Evolutionary conservation across 2,113 vertebrate genomes (phyloP).

Genomic region (Leucoraja erinaceus): DNA sequence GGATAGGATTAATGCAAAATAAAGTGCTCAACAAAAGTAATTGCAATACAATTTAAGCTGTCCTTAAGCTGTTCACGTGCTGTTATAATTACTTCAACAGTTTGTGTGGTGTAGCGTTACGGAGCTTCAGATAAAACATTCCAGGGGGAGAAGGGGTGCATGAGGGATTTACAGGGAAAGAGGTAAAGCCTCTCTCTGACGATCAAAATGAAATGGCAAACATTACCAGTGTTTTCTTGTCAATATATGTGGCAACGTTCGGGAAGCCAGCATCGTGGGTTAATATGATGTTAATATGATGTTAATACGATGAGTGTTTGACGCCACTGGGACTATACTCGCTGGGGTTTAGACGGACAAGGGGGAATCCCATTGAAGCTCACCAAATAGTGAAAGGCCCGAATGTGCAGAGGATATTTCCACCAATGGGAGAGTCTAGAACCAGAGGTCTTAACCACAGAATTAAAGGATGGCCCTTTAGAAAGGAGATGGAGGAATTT

Average conservation of each 20-base stretch:
- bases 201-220: background rate
- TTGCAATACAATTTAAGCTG: background rate
- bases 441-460: too few relatives aligned
- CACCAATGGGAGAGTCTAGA: too few relatives aligned
- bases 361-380: too few relatives aligned
- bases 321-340: too few relatives aligned
- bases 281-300: too few relatives aligned
- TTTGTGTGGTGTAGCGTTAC: background rate
- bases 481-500: too few relatives aligned
- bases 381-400: too few relatives aligned
- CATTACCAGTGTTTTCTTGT: background rate
- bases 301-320: too few relatives aligned
- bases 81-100: background rate
- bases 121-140: background rate
- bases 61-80: background rate
- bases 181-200: background rate
- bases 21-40: background rate
- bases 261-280: background rate
- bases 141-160: background rate
- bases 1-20: background rate
- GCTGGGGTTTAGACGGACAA: too few relatives aligned
- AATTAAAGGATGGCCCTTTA: too few relatives aligned
- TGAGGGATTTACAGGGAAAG: background rate
- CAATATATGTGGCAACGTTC: background rate
- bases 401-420: too few relatives aligned